Evolutionary conservation across 2,797 vertebrate genomes (phyloP), one percentile per base, ranked within the genome.

Genomic region (Propithecus deckenii): DNA sequence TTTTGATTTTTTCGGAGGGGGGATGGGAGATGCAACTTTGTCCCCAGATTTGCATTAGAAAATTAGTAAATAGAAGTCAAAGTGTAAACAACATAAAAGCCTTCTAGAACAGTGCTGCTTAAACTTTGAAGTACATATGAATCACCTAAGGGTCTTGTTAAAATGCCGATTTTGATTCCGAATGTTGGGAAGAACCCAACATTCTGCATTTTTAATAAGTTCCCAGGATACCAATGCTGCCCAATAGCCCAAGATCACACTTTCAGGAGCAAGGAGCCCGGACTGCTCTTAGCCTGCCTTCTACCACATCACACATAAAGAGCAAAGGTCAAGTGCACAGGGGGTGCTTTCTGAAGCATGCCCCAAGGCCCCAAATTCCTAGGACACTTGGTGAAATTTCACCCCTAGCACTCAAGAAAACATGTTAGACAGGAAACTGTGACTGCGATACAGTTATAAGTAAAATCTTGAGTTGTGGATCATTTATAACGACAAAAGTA

Each of bases 21-120:
- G 18, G 41, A 18, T 4, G 5, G n/a, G 22, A 59, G 17, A 5
- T 48, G 13, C 18, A 32, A 12, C 10, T 65, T 52, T 95, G 48
- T 78, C 17, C 28, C 48, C 71, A 46, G 20, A 95, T 78, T 32
- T 43, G 22, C 55, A 71, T 0, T 76, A 38, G 74, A 30, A 89
- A 89, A 80, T 12, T n/a, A 55, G 38, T 32, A 94, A 92, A 75
- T n/a, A 65, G 38, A 67, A 95, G 23, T 41, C 22, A 72, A 55
- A 38, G 7, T 11, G 61, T 32, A 43, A 90, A 89, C 78, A 50
- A 41, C 15, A 76, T 52, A 8, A 30, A n/a, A 38, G 78, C 18
- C 57, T 83, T 81, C 57, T 38, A 79, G 23, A 78, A 11, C 30
- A 25, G n/a, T 8, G 15, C 20, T 83, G 72, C 50, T 50, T 84